These are phyloP conservation scores for Heliconius ismenius DNA, from an alignment of 2,888 invertebrate species.

Conservation along the genomic window DNA sequence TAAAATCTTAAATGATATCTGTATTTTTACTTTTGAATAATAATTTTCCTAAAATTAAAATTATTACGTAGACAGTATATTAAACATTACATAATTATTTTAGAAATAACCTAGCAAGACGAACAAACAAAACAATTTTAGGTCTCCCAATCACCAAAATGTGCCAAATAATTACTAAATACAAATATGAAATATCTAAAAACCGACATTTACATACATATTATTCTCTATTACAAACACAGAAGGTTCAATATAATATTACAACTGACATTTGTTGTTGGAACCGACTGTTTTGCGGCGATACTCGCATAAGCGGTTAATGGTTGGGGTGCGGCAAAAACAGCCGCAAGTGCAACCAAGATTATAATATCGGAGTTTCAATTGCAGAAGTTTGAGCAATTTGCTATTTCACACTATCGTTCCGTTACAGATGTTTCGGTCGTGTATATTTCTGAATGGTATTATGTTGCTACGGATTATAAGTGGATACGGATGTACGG, in stretches of 20 bases:
- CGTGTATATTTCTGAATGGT: slow-evolving; percentile 38
- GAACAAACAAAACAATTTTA: not conserved
- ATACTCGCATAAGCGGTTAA: slow-evolving; percentile 62
- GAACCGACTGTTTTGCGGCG: slow-evolving; percentile 61
- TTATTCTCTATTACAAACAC: not conserved
- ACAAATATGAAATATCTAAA: not conserved
- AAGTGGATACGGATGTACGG: not conserved
- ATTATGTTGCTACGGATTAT: not conserved
- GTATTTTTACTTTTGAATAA: no score
- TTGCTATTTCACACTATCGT: slow-evolving; percentile 73
- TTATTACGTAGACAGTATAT: no score
- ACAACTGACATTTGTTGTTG: slow-evolving; percentile 48
- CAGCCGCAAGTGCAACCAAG: slow-evolving; percentile 69
- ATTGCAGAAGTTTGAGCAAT: slow-evolving; percentile 78
- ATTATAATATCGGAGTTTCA: slow-evolving; percentile 78
- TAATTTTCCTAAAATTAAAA: no score
- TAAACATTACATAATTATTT: no score
- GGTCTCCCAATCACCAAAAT: not conserved
- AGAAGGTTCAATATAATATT: slow-evolving; percentile 4
- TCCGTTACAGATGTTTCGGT: slow-evolving; percentile 46
- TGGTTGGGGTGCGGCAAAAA: slow-evolving; percentile 66
- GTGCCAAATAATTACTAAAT: not conserved
- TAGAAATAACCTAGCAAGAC: no score
- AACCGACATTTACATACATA: not conserved
- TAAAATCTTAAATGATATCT: no score